These are phyloP conservation scores for Aplodontia rufa DNA, from an alignment of 2,113 vertebrate genomes.

Conservation along the genomic window DNA sequence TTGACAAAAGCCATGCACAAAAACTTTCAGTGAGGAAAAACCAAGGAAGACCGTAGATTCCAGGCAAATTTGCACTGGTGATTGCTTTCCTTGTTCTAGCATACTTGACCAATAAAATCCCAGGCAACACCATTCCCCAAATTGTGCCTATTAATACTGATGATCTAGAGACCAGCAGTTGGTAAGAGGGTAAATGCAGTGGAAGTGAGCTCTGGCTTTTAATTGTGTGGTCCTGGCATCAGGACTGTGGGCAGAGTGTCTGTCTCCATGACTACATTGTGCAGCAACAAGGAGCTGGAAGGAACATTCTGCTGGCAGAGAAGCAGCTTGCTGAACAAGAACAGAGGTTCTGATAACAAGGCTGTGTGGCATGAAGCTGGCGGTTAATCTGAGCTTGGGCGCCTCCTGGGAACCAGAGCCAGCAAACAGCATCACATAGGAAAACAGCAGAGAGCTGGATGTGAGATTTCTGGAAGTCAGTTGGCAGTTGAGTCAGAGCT, in stretches of 20 bases:
- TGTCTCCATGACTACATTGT: neutral
- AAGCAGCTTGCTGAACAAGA: conserved; percentile 28
- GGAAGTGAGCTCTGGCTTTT: neutral
- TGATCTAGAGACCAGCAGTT: neutral
- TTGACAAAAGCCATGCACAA: neutral
- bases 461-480: conserved; percentile 64
- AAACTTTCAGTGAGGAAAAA: neutral
- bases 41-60: neutral
- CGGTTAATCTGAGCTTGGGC: conserved; percentile 25
- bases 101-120: neutral
- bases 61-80: too few species aligned
- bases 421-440: conserved; percentile 20
- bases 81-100: neutral
- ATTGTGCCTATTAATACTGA: neutral
- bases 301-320: neutral
- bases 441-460: conserved; percentile 45
- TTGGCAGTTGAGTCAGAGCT: conserved; percentile 35
- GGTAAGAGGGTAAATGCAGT: neutral
- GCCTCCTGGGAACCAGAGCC: conserved; percentile 1
- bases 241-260: neutral
- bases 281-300: neutral
- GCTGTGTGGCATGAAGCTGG: conserved; percentile 5
- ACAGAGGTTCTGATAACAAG: conserved; percentile 33
- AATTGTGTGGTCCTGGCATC: neutral
- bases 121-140: neutral